Base-by-base conservation (phyloP, 2,797 vertebrate species). In the Channallabes apus region DNA sequence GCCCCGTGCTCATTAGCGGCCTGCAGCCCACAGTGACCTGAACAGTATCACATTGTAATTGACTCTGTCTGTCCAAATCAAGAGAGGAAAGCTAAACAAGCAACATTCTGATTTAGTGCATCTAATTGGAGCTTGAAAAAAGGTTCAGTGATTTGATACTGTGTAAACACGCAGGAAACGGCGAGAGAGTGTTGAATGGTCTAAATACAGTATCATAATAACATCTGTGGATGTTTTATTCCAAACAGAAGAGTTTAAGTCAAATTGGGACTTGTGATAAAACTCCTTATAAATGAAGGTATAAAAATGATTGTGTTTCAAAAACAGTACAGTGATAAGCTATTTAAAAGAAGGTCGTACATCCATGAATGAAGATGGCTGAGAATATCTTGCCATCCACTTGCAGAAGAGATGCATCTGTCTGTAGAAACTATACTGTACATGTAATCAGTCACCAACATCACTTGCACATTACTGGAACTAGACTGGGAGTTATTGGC, bases 41-140 rank as follows among this genome's bases (percentile, higher is more conserved):
- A 89, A 91, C 92, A 91, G 90, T 92, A 92, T 94, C 93, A 87
- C 90, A 92, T 91, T 91, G 90, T 93, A 93, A 94, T 92, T 93
- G 92, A 93, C 91, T 95, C 94, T 94, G 93, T 94, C 95, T 94
- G 93, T 87, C 65, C 71, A 86, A 86, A 87, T 84, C 81, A 87
- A 29, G 77, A 81, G 54, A 84, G 65, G 71, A 75, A 84, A 86
- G 24, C 20, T 35, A 80, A 82, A 84, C 77, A 86, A 84, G 82
- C 82, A 82, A 29, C 56, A 17, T 82, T 76, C 75, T 85, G 73
- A 87, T 87, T 87, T 82, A 86, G 78, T 73, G 46, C 58, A 87
- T 82, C 78, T 87, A 87, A 87, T 62, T 87, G 59, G 41, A 84
- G 79, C 27, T 56, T 71, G 64, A 68, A 85, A 85, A 73, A 65